A percentile compares a stretch with the other conserved stretches of the same genome.
These are phyloP conservation scores for Leucopsar rothschildi DNA, from an alignment of 2,113 vertebrate species.

Conservation along the genomic window DNA sequence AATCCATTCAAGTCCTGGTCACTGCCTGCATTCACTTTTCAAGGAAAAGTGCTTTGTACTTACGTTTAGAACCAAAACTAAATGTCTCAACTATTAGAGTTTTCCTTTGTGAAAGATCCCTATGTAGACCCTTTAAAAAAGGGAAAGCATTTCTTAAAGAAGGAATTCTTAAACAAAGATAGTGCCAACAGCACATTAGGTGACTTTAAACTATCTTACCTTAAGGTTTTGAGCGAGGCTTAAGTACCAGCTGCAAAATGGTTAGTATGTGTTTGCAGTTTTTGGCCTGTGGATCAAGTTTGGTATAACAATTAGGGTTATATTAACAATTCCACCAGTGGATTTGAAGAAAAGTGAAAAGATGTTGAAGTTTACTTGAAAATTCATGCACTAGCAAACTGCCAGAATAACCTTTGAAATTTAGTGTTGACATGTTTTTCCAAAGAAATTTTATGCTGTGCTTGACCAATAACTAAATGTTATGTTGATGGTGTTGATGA, in stretches of 20 bases:
- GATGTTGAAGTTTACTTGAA: neutral
- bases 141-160: neutral
- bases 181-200: neutral
- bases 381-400: neutral
- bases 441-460: neutral
- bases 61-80: neutral
- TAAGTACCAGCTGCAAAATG: neutral
- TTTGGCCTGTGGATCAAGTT: neutral
- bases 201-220: neutral
- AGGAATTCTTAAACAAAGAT: neutral
- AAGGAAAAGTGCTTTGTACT: neutral
- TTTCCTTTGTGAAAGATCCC: neutral
- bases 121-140: neutral
- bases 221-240: neutral
- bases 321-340: neutral
- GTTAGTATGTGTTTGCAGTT: neutral
- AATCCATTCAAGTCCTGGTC: neutral
- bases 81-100: neutral
- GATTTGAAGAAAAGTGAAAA: neutral
- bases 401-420: neutral
- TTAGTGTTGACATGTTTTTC: neutral
- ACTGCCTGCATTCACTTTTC: neutral
- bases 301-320: neutral
- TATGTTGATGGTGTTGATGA: neutral
- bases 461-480: neutral